Evolutionary conservation across 2,888 invertebrate species (phyloP).

Genomic region (Rutpela maculata): DNA sequence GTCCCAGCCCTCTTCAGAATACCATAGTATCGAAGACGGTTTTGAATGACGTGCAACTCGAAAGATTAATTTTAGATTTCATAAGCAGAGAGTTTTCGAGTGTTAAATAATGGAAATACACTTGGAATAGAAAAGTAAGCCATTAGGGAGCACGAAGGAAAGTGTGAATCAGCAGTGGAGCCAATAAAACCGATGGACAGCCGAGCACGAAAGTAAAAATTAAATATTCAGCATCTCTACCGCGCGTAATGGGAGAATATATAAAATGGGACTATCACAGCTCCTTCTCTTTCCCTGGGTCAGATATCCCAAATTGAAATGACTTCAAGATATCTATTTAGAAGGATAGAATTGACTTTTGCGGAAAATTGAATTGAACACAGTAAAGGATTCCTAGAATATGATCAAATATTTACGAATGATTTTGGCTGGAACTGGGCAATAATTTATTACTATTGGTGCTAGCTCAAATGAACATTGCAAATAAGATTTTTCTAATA

Average conservation of each 20-base stretch:
- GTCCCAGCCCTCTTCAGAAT: not conserved
- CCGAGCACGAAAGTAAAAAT: slow-evolving; percentile 62
- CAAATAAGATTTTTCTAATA: not conserved
- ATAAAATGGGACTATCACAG: slow-evolving; percentile 35
- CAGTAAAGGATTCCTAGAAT: not conserved
- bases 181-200: slow-evolving; percentile 65
- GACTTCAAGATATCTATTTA: slow-evolving; percentile 37
- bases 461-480: not conserved
- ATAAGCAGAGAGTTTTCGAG: not conserved
- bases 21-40: not conserved
- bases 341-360: slow-evolving; percentile 32
- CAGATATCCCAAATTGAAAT: slow-evolving; percentile 41
- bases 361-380: slow-evolving; percentile 23
- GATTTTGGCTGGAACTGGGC: not conserved
- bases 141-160: slow-evolving; percentile 53
- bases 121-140: slow-evolving; percentile 44
- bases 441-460: not conserved
- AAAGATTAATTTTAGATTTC: slow-evolving; percentile 14
- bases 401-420: slow-evolving; percentile 21
- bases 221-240: slow-evolving; percentile 62
- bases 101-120: slow-evolving; percentile 36
- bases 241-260: slow-evolving; percentile 32
- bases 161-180: slow-evolving; percentile 62
- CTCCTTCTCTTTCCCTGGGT: slow-evolving; percentile 11
- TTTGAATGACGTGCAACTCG: not conserved